Evolutionary conservation across 53 echinoderm and acorn worm species (phyloP), one percentile per base, ranked within the genome.

Genomic region (Pentamera pediparva): DNA sequence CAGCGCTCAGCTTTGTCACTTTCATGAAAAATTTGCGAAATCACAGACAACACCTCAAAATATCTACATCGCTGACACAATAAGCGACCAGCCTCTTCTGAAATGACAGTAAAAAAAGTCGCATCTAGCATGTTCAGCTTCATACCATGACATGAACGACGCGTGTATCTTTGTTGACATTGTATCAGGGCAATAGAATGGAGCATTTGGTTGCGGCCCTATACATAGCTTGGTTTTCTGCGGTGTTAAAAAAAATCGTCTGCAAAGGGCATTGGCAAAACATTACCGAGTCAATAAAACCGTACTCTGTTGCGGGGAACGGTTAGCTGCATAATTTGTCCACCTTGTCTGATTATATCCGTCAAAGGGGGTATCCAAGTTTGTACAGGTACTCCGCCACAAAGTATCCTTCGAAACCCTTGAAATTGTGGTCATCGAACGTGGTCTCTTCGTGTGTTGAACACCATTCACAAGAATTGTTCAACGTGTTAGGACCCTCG

Each of bases 11-110:
- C 28, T 33, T 34, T 54, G 83, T 36, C 6, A 76, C 61, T 4
- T 56, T 69, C 43, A 54, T 57, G 41, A 82, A 76, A 22, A 65
- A 41, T 38, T 34, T 27, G 1, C 76, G 65, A 57, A 82, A 82
- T 9, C 33, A 11, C 26, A 82, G 0, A 32, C 82, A 82, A 49
- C 65, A 75, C 10, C 67, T 56, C 4, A 83, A 41, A 35, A 77
- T 77, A 32, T 83, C 77, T 3, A 83, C 83, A 19, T 83, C 77
- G 36, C 70, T 82, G 4, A 65, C 1, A 40, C 83, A 82, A 29
- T 82, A 82, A 3, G 18, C 65, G 30, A 76, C 37, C 7, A 82
- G 15, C 34, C 76, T 59, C 17, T 57, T 9, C 32, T 69, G 58
- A 39, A 83, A n/a, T n/a, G n/a, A n/a, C n/a, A 62, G 19, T 76